Evolutionary conservation across 2,113 vertebrate species (phyloP).

Genomic region (Mungos mungo): DNA sequence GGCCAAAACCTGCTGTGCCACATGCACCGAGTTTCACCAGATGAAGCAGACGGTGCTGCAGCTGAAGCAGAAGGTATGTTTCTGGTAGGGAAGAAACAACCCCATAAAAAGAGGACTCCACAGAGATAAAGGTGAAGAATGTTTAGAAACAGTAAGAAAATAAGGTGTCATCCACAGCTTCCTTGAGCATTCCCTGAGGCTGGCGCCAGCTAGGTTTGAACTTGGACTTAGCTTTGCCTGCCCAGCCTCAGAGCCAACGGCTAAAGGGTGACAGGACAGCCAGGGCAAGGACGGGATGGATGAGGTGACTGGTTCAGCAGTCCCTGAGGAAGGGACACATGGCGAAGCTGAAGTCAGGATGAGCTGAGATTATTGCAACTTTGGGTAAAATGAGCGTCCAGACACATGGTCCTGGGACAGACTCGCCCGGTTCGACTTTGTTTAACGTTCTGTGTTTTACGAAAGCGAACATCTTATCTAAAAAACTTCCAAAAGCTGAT

Average conservation of each 20-base stretch:
- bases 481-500: neutral
- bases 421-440: fast-evolving
- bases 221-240: neutral
- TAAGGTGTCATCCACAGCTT: fast-evolving
- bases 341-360: neutral
- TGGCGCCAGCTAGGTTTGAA: neutral
- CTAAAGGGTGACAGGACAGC: neutral
- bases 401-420: neutral
- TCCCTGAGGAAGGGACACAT: fast-evolving
- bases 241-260: neutral
- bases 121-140: fast-evolving
- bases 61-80: slow-evolving; percentile 94
- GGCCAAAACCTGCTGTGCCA: slow-evolving; percentile 90
- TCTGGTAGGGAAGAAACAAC: fast-evolving
- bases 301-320: neutral
- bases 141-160: neutral
- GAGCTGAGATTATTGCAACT: fast-evolving
- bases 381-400: neutral
- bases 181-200: fast-evolving
- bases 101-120: fast-evolving
- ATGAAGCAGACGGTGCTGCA: slow-evolving; percentile 95
- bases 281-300: neutral
- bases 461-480: neutral
- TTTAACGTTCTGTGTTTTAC: neutral
- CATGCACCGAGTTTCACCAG: slow-evolving; percentile 96